Base-by-base conservation (phyloP, 2,797 vertebrate genomes). In the Siniperca scherzeri region DNA sequence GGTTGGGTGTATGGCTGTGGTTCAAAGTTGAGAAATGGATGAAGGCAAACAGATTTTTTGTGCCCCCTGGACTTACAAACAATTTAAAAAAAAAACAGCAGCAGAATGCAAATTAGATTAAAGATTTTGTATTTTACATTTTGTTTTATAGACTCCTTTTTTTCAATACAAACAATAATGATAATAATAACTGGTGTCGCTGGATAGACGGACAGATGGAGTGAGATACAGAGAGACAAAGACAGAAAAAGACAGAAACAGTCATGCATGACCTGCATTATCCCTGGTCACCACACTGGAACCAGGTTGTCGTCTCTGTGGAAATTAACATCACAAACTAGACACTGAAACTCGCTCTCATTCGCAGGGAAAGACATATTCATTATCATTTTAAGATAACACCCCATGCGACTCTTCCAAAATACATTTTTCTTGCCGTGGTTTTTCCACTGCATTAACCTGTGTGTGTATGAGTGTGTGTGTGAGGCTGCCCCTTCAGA, bases 361-460 rank as follows among this genome's bases (percentile, higher is more conserved):
- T 36, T 85, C 40, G 14, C 62, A 70, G 61, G 74, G 56, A 71
- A 82, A 88, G 73, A 90, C 72, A 88, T 80, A 84, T 88, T 88
- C 77, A 84, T 91, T 89, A 85, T 80, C 61, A 42, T 64, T 85
- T 87, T 72, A 77, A 84, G 83, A 90, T 89, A 88, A 83, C 62
- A 65, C 62, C 76, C 64, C 78, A 59, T 66, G 62, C 36, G n/a
- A 66, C 52, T 79, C 64, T 77, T 87, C 83, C 80, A 89, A 80
- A 89, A 86, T 78, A 73, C 44, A 67, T 70, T 83, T 85, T 70
- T 85, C 81, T 77, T 62, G 40, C 56, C 10, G 19, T 70, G 46
- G 0, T 73, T 89, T 86, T 87, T 85, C 83, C 77, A 80, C 60
- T 61, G 67, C 44, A 66, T 77, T 78, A 86, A 82, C 38, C 66